phyloP scores from a whole-genome alignment of 2,113 vertebrate species.

The Rhea pennata region DNA sequence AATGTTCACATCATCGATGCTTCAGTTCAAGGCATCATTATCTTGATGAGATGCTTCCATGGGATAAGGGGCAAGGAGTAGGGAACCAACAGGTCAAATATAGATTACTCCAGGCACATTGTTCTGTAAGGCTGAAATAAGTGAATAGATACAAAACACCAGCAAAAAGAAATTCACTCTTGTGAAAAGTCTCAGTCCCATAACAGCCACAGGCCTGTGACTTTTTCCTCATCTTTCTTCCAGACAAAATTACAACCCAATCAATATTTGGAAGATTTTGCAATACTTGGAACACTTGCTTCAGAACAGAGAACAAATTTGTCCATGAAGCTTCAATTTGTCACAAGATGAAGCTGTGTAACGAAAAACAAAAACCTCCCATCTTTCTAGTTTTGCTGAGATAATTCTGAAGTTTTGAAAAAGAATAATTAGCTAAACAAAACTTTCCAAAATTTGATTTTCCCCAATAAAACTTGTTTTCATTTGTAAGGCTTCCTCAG shows the following conservation, averaged over 20 bases:
- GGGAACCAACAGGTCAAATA: neutral
- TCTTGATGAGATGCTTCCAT: neutral
- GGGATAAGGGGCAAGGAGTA: neutral
- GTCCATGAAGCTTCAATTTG: neutral
- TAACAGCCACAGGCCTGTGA: neutral
- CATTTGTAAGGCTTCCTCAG: neutral
- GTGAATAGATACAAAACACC: neutral
- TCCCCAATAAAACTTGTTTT: neutral
- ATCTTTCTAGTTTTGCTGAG: neutral
- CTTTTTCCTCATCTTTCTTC: neutral
- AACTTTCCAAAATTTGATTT: neutral
- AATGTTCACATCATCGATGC: neutral
- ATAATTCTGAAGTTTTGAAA: neutral
- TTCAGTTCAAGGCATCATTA: neutral
- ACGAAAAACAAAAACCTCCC: neutral
- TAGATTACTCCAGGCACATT: neutral
- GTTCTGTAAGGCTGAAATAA: neutral
- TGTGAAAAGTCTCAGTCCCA: neutral
- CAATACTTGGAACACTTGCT: neutral
- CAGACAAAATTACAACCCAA: slow-evolving; percentile 6
- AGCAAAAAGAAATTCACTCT: neutral
- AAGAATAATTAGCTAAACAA: neutral
- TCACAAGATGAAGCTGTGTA: neutral
- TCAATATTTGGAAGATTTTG: neutral
- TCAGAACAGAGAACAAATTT: neutral